These are phyloP conservation scores for Brachionus paranguensis DNA, from an alignment of 1,140 invertebrate genomes.

Conservation along the genomic window DNA sequence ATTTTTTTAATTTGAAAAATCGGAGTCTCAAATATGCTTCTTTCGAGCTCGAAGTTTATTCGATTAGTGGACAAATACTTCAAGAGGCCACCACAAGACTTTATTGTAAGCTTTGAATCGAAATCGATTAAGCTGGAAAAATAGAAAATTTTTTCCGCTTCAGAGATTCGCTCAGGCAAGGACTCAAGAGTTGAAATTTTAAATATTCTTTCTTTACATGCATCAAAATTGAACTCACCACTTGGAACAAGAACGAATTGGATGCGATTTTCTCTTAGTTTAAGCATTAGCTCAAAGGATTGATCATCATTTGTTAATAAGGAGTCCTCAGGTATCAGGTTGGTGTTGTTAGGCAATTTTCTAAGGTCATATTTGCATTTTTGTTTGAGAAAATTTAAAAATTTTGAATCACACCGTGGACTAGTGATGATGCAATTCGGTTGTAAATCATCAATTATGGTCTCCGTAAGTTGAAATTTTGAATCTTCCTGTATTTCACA, in stretches of 20 bases:
- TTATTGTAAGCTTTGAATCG: not conserved
- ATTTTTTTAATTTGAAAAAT: not conserved
- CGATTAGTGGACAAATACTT: slow-evolving; percentile 10
- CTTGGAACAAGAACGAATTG: not conserved
- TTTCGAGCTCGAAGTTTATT: slow-evolving; percentile 22
- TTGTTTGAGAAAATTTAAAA: slow-evolving; percentile 4
- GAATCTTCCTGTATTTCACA: not conserved
- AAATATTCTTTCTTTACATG: slow-evolving; percentile 23
- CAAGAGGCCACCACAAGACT: not conserved
- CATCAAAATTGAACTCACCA: not conserved
- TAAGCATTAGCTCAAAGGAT: not conserved
- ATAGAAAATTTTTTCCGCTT: slow-evolving; percentile 5
- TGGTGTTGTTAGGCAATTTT: not conserved
- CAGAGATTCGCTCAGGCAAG: not conserved
- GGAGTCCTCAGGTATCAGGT: not conserved
- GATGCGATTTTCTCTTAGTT: not conserved
- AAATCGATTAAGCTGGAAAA: slow-evolving; percentile 16
- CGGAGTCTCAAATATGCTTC: not conserved
- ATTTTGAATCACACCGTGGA: not conserved
- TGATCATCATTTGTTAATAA: not conserved
- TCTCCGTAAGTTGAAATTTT: slow-evolving; percentile 6
- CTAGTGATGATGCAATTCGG: not conserved
- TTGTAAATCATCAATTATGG: slow-evolving; percentile 5
- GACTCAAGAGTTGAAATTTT: not conserved
- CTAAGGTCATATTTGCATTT: slow-evolving; percentile 10